Conservation (phyloP, 2,888 invertebrate genomes). For the Dicranocentrus wangi region DNA sequence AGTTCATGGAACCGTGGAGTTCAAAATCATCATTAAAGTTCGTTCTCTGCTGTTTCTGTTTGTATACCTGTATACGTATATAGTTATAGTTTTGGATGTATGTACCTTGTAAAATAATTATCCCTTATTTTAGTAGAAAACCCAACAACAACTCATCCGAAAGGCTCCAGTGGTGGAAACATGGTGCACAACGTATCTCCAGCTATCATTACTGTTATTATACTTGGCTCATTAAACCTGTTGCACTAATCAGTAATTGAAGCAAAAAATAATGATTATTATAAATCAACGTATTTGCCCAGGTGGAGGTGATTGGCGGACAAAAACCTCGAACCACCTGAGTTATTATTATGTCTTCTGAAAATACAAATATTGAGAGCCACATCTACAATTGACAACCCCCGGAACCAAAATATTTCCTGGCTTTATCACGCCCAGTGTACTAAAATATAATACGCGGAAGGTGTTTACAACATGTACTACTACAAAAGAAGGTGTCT, state of each 20-base stretch:
- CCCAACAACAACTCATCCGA: slow-evolving; percentile 13
- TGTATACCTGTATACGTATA: slow-evolving; percentile 14
- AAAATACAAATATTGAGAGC: too few relatives aligned
- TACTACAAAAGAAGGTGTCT: too few relatives aligned
- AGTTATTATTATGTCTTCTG: too few relatives aligned
- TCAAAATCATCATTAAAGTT: slow-evolving; percentile 46
- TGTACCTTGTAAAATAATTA: slow-evolving; percentile 52
- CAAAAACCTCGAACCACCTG: too few relatives aligned
- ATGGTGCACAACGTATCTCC: slow-evolving; percentile 20
- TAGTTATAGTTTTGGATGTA: not conserved
- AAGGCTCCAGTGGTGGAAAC: slow-evolving; percentile 27
- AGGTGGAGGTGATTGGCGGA: not conserved
- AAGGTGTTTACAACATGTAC: too few relatives aligned
- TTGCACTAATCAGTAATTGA: slow-evolving; percentile 55
- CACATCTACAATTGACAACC: too few relatives aligned
- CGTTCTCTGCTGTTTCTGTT: not conserved
- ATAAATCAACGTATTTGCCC: slow-evolving; percentile 5
- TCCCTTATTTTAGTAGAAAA: slow-evolving; percentile 46
- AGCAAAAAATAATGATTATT: slow-evolving; percentile 25
- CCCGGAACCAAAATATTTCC: too few relatives aligned
- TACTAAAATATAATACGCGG: too few relatives aligned
- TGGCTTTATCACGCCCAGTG: too few relatives aligned
- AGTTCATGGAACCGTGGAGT: slow-evolving; percentile 55
- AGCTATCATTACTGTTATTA: slow-evolving; percentile 56
- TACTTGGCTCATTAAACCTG: slow-evolving; percentile 59